Percentiles rank a stretch among this genome's conserved stretches.
Evolutionary conservation across 2,113 vertebrate species (phyloP).

Genomic region (Coregonus clupeaformis): DNA sequence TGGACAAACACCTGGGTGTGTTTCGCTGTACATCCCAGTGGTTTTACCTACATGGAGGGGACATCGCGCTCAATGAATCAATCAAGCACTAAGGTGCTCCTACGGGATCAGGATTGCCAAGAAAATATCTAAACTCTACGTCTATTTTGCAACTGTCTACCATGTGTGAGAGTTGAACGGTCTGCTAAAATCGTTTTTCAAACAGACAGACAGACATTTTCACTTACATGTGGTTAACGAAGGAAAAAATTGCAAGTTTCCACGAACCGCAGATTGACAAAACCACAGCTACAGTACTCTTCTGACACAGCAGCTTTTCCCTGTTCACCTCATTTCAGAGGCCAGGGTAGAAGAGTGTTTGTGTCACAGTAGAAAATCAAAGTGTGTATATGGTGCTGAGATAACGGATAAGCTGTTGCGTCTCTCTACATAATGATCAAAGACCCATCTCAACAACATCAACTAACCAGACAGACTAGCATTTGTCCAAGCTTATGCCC

Average conservation of each 20-base stretch:
- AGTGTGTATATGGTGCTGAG: background rate
- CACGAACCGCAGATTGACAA: background rate
- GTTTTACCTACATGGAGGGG: too few species aligned
- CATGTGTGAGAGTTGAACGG: background rate
- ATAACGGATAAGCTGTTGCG: background rate
- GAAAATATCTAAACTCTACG: background rate
- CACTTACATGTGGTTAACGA: background rate
- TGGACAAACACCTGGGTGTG: too few species aligned
- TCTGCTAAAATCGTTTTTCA: background rate
- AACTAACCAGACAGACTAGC: background rate
- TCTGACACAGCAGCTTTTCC: background rate
- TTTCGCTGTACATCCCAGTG: too few species aligned
- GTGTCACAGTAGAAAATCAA: background rate
- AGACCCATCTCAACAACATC: background rate
- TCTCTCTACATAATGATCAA: background rate
- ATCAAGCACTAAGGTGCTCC: background rate
- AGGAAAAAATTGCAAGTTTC: background rate
- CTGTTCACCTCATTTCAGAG: too few species aligned
- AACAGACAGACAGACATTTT: background rate
- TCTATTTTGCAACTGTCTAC: background rate
- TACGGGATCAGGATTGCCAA: background rate
- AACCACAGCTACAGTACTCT: too few species aligned
- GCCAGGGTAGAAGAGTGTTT: too few species aligned
- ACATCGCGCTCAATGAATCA: too few species aligned
- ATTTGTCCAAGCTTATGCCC: background rate